These are phyloP conservation scores for Ifrita kowaldi DNA, from an alignment of 2,113 vertebrate genomes.

Conservation along the genomic window DNA sequence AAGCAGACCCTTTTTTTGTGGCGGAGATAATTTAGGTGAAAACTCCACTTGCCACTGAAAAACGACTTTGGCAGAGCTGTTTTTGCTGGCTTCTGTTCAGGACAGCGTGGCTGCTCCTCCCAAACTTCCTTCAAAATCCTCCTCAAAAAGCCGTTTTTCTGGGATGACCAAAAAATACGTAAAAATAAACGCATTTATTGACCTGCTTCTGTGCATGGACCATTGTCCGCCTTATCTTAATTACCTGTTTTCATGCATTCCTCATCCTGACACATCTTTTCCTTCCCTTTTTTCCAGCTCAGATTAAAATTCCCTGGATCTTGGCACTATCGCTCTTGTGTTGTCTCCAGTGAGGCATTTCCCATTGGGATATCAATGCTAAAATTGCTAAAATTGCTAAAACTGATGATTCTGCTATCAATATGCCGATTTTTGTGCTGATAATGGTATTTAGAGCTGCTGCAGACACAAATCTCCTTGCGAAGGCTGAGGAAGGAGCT, in stretches of 20 bases:
- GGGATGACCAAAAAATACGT: background rate
- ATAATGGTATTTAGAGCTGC: background rate
- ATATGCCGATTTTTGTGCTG: accelerated
- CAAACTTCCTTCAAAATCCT: background rate
- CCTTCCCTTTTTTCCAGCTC: background rate
- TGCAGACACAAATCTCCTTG: background rate
- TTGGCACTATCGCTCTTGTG: background rate
- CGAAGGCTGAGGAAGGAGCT: background rate
- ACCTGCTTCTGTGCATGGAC: background rate
- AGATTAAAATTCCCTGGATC: background rate
- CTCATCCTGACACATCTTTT: background rate
- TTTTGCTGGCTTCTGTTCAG: background rate
- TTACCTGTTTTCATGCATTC: background rate
- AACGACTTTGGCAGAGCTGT: background rate
- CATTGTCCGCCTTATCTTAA: background rate
- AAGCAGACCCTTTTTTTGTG: background rate
- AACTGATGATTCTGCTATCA: background rate
- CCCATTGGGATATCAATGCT: background rate
- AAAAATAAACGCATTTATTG: background rate
- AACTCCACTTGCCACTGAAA: background rate
- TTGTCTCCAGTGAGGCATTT: background rate
- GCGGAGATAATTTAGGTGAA: background rate
- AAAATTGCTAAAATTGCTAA: background rate
- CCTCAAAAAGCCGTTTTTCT: background rate
- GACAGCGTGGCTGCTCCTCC: background rate